Evolutionary conservation across 1,140 invertebrate species (phyloP).

Genomic region (Drosophila ercepeae): DNA sequence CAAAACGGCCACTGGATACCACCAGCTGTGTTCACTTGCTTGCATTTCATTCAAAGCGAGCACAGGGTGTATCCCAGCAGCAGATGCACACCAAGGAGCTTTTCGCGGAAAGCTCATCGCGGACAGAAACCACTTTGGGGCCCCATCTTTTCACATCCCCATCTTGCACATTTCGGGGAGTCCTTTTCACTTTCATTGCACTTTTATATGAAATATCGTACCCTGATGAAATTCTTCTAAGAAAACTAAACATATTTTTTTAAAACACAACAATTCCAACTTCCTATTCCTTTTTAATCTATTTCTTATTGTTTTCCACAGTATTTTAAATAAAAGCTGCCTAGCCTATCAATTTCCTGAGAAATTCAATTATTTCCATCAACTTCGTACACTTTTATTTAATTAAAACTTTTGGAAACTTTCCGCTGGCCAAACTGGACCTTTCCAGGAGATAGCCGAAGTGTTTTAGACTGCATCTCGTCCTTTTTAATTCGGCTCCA

Average conservation of each 20-base stretch:
- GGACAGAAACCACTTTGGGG: slow-evolving; percentile 45
- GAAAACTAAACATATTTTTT: not conserved
- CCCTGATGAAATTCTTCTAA: not conserved
- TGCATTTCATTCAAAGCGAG: slow-evolving; percentile 91
- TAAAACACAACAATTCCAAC: too few species aligned
- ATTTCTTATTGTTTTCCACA: too few species aligned
- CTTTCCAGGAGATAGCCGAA: slow-evolving; percentile 3
- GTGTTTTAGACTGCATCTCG: slow-evolving; percentile 31
- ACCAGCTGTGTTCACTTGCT: slow-evolving; percentile 98
- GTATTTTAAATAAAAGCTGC: too few species aligned
- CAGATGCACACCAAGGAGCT: slow-evolving; percentile 83
- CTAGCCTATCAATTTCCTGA: too few species aligned
- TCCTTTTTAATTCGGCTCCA: slow-evolving; percentile 19
- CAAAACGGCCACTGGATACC: slow-evolving; percentile 93
- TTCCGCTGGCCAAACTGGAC: slow-evolving; percentile 3
- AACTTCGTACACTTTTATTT: not conserved
- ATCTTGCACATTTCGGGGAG: not conserved
- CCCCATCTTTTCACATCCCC: not conserved
- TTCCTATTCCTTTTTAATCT: too few species aligned
- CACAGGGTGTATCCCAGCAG: slow-evolving; percentile 96
- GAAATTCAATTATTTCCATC: too few species aligned
- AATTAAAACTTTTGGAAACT: slow-evolving; percentile 1
- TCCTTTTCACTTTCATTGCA: slow-evolving; percentile 16
- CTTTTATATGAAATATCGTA: slow-evolving; percentile 6
- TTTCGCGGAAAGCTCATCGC: slow-evolving; percentile 56